Conservation (phyloP, 1,140 invertebrate genomes). For the Zaprionus inermis region DNA sequence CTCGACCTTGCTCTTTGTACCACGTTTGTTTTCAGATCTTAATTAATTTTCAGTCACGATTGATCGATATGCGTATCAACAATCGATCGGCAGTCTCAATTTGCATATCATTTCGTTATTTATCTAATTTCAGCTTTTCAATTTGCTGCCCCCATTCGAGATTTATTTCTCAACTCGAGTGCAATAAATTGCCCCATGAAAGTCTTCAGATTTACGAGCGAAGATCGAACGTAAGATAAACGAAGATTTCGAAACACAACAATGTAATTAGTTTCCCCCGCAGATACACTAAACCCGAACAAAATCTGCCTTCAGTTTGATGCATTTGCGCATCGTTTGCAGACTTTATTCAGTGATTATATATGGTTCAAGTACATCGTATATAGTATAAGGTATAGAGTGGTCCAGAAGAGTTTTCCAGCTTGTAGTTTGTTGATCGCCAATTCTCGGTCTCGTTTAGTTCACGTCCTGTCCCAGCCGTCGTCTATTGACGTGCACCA, state of each 20-base stretch:
- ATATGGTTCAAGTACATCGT: not conserved
- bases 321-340: constrained; percentile 65
- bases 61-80: constrained; percentile 32
- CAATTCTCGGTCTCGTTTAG: not conserved
- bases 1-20: constrained; percentile 8
- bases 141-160: constrained; percentile 25
- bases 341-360: constrained; percentile 35
- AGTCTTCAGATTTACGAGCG: constrained; percentile 30
- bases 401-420: constrained; percentile 17
- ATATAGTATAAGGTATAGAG: not conserved
- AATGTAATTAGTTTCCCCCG: not conserved
- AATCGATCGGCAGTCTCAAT: constrained; percentile 30
- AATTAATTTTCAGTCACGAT: constrained; percentile 25
- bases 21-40: constrained; percentile 17
- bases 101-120: constrained; percentile 39
- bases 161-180: constrained; percentile 20
- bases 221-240: constrained; percentile 6
- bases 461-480: constrained; percentile 22
- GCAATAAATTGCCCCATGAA: constrained; percentile 29
- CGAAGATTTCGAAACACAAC: constrained; percentile 4
- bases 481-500: constrained; percentile 55
- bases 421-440: not conserved
- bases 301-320: constrained; percentile 5
- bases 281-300: not conserved
- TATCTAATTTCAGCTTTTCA: constrained; percentile 21